These are phyloP conservation scores for Adineta ricciae DNA, from an alignment of 2,888 invertebrate species.

Conservation along the genomic window DNA sequence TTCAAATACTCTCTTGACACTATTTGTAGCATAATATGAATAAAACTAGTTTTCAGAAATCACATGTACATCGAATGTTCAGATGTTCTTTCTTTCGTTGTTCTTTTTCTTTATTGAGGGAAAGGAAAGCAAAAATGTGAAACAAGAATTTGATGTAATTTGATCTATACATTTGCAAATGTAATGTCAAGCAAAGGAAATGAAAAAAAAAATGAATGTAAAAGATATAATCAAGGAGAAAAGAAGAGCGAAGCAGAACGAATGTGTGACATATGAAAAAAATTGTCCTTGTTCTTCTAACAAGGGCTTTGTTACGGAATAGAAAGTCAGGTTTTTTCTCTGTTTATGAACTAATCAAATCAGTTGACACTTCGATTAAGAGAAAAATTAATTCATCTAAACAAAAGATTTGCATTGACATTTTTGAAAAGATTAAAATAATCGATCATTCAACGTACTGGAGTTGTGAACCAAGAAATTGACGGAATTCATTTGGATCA, in stretches of 20 bases:
- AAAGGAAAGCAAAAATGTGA: background rate
- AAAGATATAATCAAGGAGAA: background rate
- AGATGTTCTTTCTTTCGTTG: too few species aligned
- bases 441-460: background rate
- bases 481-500: background rate
- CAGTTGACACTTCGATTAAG: background rate
- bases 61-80: too few species aligned
- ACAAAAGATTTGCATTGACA: background rate
- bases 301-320: background rate
- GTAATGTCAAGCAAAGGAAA: background rate
- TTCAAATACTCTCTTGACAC: too few species aligned
- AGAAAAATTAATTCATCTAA: background rate
- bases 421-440: background rate
- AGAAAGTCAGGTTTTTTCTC: background rate
- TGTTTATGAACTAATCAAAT: background rate
- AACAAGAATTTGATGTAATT: background rate
- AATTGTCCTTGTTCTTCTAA: background rate
- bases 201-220: background rate
- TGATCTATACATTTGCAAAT: background rate
- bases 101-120: background rate
- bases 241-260: background rate
- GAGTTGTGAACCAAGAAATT: background rate
- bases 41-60: too few species aligned
- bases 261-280: background rate
- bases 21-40: too few species aligned